phyloP scores from a whole-genome alignment of 2,113 vertebrate species.

The Ahaetulla prasina region DNA sequence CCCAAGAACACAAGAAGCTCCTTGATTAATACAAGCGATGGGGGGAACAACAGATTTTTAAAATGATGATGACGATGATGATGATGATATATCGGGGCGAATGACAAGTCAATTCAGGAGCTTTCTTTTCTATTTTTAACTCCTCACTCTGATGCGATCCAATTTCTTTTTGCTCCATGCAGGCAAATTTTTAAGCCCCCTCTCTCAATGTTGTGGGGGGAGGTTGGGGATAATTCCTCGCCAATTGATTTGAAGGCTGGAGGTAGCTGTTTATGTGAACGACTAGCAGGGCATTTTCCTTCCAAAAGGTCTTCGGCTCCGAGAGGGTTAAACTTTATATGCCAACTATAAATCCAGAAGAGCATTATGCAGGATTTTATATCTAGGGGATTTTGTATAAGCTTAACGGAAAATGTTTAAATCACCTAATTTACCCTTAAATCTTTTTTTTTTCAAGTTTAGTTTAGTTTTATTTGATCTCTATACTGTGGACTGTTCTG shows the following conservation, averaged over 20 bases:
- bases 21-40: constrained; percentile 83
- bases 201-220: constrained; percentile 20
- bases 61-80: constrained; percentile 54
- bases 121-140: constrained; percentile 84
- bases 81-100: constrained; percentile 70
- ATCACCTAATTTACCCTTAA: constrained; percentile 82
- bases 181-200: constrained; percentile 59
- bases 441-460: constrained; percentile 64
- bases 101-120: constrained; percentile 77
- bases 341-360: constrained; percentile 76
- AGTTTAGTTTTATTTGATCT: constrained; percentile 72
- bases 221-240: background rate
- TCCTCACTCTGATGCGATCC: constrained; percentile 74
- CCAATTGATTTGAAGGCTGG: background rate
- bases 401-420: constrained; percentile 83
- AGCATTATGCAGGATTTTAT: constrained; percentile 81
- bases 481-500: constrained; percentile 67
- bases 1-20: constrained; percentile 79
- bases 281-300: background rate
- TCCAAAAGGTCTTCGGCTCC: constrained; percentile 45
- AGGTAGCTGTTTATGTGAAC: constrained; percentile 19
- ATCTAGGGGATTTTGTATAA: constrained; percentile 81
- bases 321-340: constrained; percentile 79
- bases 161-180: constrained; percentile 70
- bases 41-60: constrained; percentile 74